Conservation (phyloP, 2,797 vertebrate species). For the Cynopterus sphinx region DNA sequence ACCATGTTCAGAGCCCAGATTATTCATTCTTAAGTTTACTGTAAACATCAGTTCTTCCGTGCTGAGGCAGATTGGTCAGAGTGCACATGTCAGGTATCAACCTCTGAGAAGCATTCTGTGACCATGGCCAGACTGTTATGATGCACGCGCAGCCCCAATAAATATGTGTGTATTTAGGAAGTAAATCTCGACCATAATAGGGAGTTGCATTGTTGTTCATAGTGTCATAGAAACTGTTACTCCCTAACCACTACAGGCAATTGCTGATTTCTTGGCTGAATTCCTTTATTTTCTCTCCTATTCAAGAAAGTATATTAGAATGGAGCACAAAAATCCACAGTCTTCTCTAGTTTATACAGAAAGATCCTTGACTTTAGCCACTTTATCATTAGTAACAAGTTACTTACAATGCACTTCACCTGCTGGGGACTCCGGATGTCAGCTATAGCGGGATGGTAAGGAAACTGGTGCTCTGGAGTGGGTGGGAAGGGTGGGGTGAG, state of each 20-base stretch:
- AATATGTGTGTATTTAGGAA: not conserved
- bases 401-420: not conserved
- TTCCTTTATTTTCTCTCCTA: slow-evolving; percentile 1
- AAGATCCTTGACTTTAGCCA: not conserved
- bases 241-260: not conserved
- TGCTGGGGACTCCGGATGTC: not conserved
- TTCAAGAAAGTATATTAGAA: slow-evolving; percentile 28
- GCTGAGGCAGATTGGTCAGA: not conserved
- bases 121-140: not conserved
- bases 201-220: not conserved
- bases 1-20: not conserved
- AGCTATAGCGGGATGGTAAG: not conserved
- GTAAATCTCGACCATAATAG: not conserved
- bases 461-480: not conserved
- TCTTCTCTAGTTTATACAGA: not conserved
- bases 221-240: not conserved
- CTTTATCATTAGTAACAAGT: not conserved
- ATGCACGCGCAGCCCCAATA: not conserved
- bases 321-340: not conserved
- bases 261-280: slow-evolving; percentile 33
- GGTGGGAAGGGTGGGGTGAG: not conserved
- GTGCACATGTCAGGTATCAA: not conserved
- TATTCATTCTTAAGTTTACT: not conserved
- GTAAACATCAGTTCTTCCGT: not conserved
- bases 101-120: not conserved